phyloP scores from a whole-genome alignment of 2,888 invertebrate genomes.

The Nyleta sp. region DNA sequence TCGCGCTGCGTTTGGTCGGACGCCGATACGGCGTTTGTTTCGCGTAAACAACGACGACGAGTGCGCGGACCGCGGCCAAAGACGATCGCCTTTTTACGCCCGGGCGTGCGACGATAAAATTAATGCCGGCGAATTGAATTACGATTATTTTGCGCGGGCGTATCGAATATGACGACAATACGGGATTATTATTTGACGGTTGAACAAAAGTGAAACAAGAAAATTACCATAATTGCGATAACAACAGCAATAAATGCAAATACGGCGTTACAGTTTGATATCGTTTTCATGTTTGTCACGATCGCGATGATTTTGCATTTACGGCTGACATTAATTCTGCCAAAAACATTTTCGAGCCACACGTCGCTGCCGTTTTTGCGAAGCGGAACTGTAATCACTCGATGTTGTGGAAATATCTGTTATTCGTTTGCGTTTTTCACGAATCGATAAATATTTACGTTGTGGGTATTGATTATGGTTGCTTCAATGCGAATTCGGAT shows the following conservation, averaged over 20 bases:
- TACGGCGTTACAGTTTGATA: slow-evolving; percentile 15
- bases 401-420: background rate
- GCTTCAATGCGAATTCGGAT: background rate
- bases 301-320: slow-evolving; percentile 20
- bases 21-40: slow-evolving; percentile 6
- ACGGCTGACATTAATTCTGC: background rate
- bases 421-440: background rate
- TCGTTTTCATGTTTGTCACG: slow-evolving; percentile 15
- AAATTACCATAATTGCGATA: slow-evolving; percentile 20
- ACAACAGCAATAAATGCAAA: slow-evolving; percentile 27
- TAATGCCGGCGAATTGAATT: background rate
- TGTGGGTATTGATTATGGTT: background rate
- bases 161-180: slow-evolving; percentile 13
- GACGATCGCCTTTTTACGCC: background rate
- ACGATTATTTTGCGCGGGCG: background rate
- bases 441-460: background rate
- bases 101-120: slow-evolving; percentile 4
- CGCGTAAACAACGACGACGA: slow-evolving; percentile 15
- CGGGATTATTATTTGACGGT: slow-evolving; percentile 21
- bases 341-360: background rate
- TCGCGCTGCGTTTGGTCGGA: background rate
- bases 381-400: background rate
- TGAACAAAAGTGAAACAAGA: slow-evolving; percentile 21
- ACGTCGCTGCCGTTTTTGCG: background rate
- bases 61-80: background rate